Evolutionary conservation across 2,888 invertebrate species (phyloP).

Genomic region (Zaprionus lineosus): DNA sequence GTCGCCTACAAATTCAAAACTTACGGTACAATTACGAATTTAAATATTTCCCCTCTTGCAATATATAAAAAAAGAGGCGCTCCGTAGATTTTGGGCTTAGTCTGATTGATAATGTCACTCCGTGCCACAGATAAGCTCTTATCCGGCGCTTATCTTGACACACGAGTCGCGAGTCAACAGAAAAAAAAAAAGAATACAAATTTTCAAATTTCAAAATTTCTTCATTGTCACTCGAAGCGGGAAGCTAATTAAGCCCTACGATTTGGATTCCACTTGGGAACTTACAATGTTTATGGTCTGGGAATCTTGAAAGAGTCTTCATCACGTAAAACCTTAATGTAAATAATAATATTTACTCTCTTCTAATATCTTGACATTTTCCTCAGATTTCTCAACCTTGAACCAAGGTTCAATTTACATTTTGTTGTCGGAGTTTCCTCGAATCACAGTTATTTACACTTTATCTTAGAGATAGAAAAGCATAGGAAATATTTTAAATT

Average conservation of each 20-base stretch:
- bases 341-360: no score
- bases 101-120: slow-evolving; percentile 70
- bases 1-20: slow-evolving; percentile 63
- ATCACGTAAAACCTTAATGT: no score
- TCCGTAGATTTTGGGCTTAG: slow-evolving; percentile 67
- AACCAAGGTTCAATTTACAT: slow-evolving; percentile 57
- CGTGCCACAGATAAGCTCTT: slow-evolving; percentile 51
- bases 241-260: no score
- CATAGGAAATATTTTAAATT: no score
- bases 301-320: no score
- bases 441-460: slow-evolving; percentile 34
- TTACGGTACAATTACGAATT: slow-evolving; percentile 44
- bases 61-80: slow-evolving; percentile 36
- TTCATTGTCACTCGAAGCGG: neutral
- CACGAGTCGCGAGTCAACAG: slow-evolving; percentile 22
- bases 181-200: neutral
- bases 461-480: no score
- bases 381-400: slow-evolving; percentile 42
- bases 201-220: slow-evolving; percentile 18
- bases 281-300: no score
- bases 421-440: slow-evolving; percentile 21
- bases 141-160: slow-evolving; percentile 56
- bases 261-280: no score
- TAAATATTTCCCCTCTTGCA: slow-evolving; percentile 57
- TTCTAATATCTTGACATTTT: neutral